Evolutionary conservation across 1,140 invertebrate species (phyloP), one percentile per base, ranked within the genome.

Genomic region (Tachypleus tridentatus): DNA sequence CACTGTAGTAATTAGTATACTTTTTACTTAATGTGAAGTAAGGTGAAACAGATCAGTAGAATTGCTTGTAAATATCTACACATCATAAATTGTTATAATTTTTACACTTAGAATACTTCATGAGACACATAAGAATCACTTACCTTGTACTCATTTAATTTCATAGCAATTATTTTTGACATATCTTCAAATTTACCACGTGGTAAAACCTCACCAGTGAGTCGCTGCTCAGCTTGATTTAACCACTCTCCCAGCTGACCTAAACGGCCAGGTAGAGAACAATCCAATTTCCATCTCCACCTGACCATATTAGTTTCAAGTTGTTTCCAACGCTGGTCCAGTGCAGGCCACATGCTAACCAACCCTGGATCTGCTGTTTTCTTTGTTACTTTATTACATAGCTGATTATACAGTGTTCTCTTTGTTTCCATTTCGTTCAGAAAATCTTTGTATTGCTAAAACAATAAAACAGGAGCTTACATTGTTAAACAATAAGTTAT

Each of bases 201-300:
- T 5, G 90, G 88, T 72, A 93, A 86, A 69, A 89, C 85, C 69
- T 89, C 87, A 5, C 79, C 80, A 70, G 84, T 82, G 47, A 96
- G 78, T 57, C 95, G 75, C 72, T 85, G 85, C 76, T 97, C 93
- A 5, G 91, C 93, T 70, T 84, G 83, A 59, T 87, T 86, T 8
- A 97, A 75, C 91, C 93, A 95, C 74, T 89, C 87, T n/a, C 89
- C 92, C 8, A 94, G 82, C 64, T 85, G 80, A 57, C 87, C 86
- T 59, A 97, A 85, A 71, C 88, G 86, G 51, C 88, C 89, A 5
- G 91, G 90, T 50, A 97, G 77, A 64, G 82, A 81, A 0, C 87
- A 84, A 75, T 97, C 93, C 67, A 96, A 77, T 10, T 86, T 76
- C 87, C 88, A 89, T 58, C 89, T 82, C 91, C 91, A 94, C 72